Conservation (phyloP, 2,888 invertebrate species). For the Ypsolopha scabrella region DNA sequence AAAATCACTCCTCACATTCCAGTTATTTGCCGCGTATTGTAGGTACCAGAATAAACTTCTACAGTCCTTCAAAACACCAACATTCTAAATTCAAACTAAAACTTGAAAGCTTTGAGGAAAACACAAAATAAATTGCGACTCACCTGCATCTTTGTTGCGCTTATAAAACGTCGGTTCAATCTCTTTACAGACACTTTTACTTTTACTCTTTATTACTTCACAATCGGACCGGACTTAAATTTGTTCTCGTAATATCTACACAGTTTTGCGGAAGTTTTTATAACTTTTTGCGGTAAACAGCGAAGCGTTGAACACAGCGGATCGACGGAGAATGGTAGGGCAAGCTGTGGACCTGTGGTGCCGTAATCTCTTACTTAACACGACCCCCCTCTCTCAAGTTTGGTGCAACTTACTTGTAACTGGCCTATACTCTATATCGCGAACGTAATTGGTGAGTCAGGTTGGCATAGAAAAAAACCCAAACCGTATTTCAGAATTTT, state of each 20-base stretch:
- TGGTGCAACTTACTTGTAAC: neutral
- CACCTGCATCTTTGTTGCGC: slow-evolving; percentile 42
- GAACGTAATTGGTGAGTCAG: too few species aligned
- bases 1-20: too few species aligned
- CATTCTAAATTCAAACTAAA: neutral
- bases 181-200: slow-evolving; percentile 42
- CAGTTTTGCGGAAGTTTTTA: slow-evolving; percentile 20
- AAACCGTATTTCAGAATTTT: too few species aligned
- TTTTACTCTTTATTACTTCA: slow-evolving; percentile 24
- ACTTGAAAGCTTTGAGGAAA: slow-evolving; percentile 14
- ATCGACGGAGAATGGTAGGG: slow-evolving; percentile 46
- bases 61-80: neutral
- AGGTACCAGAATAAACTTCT: too few species aligned
- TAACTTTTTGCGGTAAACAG: slow-evolving; percentile 21
- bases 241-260: slow-evolving; percentile 30
- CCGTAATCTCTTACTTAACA: slow-evolving; percentile 66
- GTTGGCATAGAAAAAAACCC: too few species aligned
- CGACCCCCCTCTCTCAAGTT: slow-evolving; percentile 20
- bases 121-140: slow-evolving; percentile 22
- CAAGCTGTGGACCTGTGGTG: slow-evolving; percentile 28
- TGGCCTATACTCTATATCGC: neutral
- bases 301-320: slow-evolving; percentile 38
- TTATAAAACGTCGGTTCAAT: slow-evolving; percentile 6
- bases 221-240: slow-evolving; percentile 42
- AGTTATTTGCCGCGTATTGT: too few species aligned